These are phyloP conservation scores for Rhamnusium bicolor DNA, from an alignment of 2,888 invertebrate genomes.

Conservation along the genomic window DNA sequence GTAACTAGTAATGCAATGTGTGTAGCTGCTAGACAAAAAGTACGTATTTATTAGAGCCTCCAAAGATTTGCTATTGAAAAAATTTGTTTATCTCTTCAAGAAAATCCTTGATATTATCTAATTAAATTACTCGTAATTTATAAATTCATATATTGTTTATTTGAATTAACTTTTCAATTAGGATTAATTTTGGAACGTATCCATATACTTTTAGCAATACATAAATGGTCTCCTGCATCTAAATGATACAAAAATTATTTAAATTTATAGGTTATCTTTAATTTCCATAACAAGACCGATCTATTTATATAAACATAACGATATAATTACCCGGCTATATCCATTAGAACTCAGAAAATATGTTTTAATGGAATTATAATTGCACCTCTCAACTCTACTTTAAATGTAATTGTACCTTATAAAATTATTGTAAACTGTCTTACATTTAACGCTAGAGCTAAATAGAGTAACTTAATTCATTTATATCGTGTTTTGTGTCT, in stretches of 20 bases:
- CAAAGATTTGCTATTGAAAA: too few relatives aligned
- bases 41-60: too few relatives aligned
- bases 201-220: too few relatives aligned
- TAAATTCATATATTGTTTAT: too few relatives aligned
- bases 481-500: conserved; percentile 43
- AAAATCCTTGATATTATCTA: too few relatives aligned
- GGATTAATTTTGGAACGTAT: too few relatives aligned
- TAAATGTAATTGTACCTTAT: conserved; percentile 40
- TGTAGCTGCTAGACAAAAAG: too few relatives aligned
- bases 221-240: too few relatives aligned
- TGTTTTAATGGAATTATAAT: conserved; percentile 54
- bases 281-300: conserved; percentile 14
- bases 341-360: conserved; percentile 47
- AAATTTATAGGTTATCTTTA: background rate
- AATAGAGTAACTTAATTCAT: conserved; percentile 43
- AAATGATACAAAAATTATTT: background rate
- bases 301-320: conserved; percentile 35
- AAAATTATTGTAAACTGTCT: conserved; percentile 36
- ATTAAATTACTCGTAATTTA: too few relatives aligned
- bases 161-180: too few relatives aligned
- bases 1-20: too few relatives aligned
- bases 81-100: too few relatives aligned
- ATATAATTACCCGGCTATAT: conserved; percentile 43
- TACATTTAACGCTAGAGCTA: conserved; percentile 29
- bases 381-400: conserved; percentile 40